A percentile compares a stretch with the other conserved stretches of the same genome.
Conservation (phyloP, 2,888 invertebrate genomes). For the Eudasyphora cyanicolor region DNA sequence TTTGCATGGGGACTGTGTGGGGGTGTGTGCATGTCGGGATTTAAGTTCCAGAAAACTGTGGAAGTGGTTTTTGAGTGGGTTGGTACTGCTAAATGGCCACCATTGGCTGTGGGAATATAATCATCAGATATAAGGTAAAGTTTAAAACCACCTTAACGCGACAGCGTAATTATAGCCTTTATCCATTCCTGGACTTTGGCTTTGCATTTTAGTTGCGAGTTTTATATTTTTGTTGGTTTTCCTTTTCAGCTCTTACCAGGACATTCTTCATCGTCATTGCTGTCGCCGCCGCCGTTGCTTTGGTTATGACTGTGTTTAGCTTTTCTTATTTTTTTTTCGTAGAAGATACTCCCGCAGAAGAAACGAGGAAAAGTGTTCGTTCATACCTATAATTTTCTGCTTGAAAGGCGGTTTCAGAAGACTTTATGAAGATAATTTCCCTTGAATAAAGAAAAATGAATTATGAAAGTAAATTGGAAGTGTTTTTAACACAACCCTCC, state of each 20-base stretch:
- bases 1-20: not conserved
- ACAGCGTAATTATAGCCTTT: conserved; percentile 57
- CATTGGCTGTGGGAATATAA: conserved; percentile 21
- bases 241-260: conserved; percentile 7
- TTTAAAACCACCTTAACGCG: conserved; percentile 44
- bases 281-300: not conserved
- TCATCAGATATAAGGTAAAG: conserved; percentile 52
- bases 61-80: not conserved
- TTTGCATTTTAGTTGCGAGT: not conserved
- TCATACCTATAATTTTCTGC: conserved; percentile 33
- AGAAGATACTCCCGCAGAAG: no score
- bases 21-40: not conserved
- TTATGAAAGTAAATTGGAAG: conserved; percentile 29
- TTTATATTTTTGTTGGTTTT: not conserved
- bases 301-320: not conserved
- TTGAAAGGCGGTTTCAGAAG: conserved; percentile 22
- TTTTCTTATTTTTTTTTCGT: not conserved
- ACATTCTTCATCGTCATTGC: not conserved
- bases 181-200: not conserved
- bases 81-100: not conserved
- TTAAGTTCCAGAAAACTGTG: no score
- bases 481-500: not conserved
- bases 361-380: not conserved
- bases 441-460: conserved; percentile 21
- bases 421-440: conserved; percentile 29